Base-by-base conservation (phyloP, 1,140 invertebrate species). In the Drosophila varians region DNA sequence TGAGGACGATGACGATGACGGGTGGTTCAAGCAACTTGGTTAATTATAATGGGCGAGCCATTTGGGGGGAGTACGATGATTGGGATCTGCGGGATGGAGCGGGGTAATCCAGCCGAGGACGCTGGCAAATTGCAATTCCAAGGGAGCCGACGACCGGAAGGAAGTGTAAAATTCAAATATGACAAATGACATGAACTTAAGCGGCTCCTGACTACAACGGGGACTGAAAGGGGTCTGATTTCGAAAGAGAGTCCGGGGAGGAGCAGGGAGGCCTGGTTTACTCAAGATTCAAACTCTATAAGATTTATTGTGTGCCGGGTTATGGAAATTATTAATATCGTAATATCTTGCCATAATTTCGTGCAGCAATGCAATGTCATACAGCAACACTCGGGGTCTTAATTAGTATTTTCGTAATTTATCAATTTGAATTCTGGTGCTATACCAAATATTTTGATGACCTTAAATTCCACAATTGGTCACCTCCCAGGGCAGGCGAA, bases 121-220 rank as follows among this genome's bases (percentile, higher is more conserved):
- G 45, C 23, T 48, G 38, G 38, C 82, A 82, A 82, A 84, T 87
- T 87, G 82, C 82, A 86, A 80, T 76, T 86, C 62, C 73, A 66
- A 65, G 73, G 62, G 73, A 73, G 69, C 47, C 58, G 68, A 87
- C 74, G 76, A 88, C 82, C 82, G 83, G 82, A 87, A 87, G 82
- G 82, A 87, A 87, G 82, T 87, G 82, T 87, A 87, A 87, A 87
- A 87, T 87, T 87, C 82, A 87, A 87, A 87, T 87, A 87, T 87
- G 82, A 87, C 82, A 87, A 87, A 88, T 87, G 82, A 87, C 82
- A 87, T 87, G 74, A 87, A 87, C 82, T 87, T 87, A 87, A 87
- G 77, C 83, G 83, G 70, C 77, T 68, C 46, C 64, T 43, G 36
- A 40, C n/a, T 43, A 40, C 23, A 47, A 42, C 36, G 42, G 8